phyloP scores from a whole-genome alignment of 2,113 vertebrate species.

The Cyanoderma ruficeps region DNA sequence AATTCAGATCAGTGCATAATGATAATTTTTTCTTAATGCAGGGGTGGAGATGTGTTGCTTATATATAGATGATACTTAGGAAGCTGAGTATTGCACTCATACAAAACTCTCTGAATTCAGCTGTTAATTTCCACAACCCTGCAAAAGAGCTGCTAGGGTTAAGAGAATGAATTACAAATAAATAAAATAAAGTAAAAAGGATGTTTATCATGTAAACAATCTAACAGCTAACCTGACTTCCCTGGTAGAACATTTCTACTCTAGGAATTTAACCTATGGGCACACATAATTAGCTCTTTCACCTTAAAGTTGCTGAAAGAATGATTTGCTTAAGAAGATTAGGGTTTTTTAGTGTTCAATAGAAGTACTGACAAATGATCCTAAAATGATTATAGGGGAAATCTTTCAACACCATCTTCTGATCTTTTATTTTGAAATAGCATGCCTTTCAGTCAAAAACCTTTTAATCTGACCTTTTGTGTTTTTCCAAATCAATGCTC shows the following conservation, averaged over 20 bases:
- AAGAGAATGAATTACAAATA: neutral
- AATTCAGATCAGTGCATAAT: neutral
- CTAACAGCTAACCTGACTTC: slow-evolving; percentile 8
- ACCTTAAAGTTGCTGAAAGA: slow-evolving; percentile 69
- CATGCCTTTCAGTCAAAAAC: slow-evolving; percentile 3
- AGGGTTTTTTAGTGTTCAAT: slow-evolving; percentile 69
- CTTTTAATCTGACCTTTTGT: slow-evolving; percentile 22
- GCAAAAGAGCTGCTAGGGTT: neutral
- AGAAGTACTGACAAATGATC: slow-evolving; percentile 73
- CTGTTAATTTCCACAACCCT: neutral
- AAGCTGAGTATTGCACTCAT: neutral
- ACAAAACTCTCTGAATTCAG: neutral
- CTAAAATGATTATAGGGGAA: slow-evolving; percentile 74
- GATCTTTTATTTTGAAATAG: slow-evolving; percentile 61
- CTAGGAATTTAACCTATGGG: slow-evolving; percentile 16
- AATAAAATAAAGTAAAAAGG: neutral
- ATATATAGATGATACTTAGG: neutral
- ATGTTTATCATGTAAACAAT: slow-evolving; percentile 10
- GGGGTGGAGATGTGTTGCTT: neutral
- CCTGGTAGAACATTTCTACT: slow-evolving; percentile 6
- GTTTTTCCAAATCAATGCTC: neutral
- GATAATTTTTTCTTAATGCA: neutral
- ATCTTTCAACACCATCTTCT: slow-evolving; percentile 58
- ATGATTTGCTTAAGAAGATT: slow-evolving; percentile 80
- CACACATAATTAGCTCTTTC: slow-evolving; percentile 68